Base-by-base conservation (phyloP, 2,888 invertebrate species). In the Oegoconia quadripuncta region DNA sequence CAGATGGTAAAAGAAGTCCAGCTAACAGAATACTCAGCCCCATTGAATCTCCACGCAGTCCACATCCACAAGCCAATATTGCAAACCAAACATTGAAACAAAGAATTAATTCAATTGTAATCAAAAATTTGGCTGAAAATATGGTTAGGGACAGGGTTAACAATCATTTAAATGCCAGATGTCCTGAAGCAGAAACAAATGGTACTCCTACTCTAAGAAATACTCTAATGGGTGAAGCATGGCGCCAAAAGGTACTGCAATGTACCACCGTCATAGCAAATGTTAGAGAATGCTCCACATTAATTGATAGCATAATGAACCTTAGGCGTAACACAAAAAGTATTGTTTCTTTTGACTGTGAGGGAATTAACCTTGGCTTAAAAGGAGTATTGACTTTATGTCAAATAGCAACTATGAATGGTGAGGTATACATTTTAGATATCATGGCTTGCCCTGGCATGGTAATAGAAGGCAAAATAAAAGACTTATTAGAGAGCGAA, bases 81-180 rank as follows among this genome's bases (percentile, higher is more conserved):
- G 89, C 90, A 44, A 93, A 93, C 67, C 95, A 95, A 80, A 93
- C 93, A 7, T 82, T 97, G 7, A 97, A 96, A 68, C 96, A 97
- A 67, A 90, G 97, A 60, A 94, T 97, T 43, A 96, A 96, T 76
- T 94, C 91, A 41, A 90, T 97, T 63, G 94, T 97, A 1, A 92
- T 96, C 68, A 95, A 95, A 70, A 96, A 96, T 34, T 83, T 97
- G 45, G 96, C 96, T 29, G 96, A 97, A 67, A 97, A 97, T 70
- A 93, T 90, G 77, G 91, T 82, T 31, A 69, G 83, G 59, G 88
- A 87, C 52, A 75, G 82, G 58, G 81, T 86, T 6, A 84, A 80
- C 41, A 86, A 84, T 58, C 87, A 87, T 48, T 72, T 86, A 46
- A 87, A 86, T 62, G 74, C 78, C 30, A 75, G 88, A 17, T 69